Conservation (phyloP, 2,888 invertebrate genomes). For the Caenorhabditis auriculariae region DNA sequence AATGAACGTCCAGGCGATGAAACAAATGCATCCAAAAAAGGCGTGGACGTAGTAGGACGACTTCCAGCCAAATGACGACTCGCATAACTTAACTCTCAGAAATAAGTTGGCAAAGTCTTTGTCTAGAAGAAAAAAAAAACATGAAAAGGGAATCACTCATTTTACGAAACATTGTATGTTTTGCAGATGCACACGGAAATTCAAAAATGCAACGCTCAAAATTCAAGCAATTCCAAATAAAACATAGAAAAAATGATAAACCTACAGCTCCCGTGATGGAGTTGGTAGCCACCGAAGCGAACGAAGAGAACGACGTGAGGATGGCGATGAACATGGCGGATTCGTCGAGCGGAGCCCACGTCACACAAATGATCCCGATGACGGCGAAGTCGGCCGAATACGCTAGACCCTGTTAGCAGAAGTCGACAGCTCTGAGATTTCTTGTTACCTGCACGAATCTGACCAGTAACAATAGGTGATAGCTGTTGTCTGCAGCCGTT, state of each 20-base stretch:
- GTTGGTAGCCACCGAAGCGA: conserved; percentile 15
- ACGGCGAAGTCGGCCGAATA: conserved; percentile 27
- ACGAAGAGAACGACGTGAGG: conserved; percentile 19
- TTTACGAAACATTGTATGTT: no score
- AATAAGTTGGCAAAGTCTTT: no score
- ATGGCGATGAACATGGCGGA: conserved; percentile 19
- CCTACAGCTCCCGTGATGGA: conserved; percentile 15
- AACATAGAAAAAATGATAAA: neutral
- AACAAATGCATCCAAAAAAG: conserved; percentile 10
- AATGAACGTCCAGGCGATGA: conserved; percentile 14
- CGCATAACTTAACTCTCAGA: conserved; percentile 15
- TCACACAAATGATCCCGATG: conserved; percentile 24
- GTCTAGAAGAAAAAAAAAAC: neutral
- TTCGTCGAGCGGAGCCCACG: conserved; percentile 27
- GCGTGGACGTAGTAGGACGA: conserved; percentile 23
- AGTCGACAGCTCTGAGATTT: no score
- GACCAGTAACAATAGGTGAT: conserved; percentile 8
- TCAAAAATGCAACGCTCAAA: no score
- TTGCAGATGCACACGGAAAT: no score
- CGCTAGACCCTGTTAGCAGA: conserved; percentile 19
- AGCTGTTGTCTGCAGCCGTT: conserved; percentile 11
- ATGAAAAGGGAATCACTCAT: neutral
- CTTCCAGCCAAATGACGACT: conserved; percentile 19
- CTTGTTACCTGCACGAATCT: conserved; percentile 15
- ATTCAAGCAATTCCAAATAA: neutral